Evolutionary conservation across 30 jellyfish, hydroid and myxozoan genomes (phyloP), one percentile per base, ranked within the genome.

Genomic region (Hydractinia echinata): DNA sequence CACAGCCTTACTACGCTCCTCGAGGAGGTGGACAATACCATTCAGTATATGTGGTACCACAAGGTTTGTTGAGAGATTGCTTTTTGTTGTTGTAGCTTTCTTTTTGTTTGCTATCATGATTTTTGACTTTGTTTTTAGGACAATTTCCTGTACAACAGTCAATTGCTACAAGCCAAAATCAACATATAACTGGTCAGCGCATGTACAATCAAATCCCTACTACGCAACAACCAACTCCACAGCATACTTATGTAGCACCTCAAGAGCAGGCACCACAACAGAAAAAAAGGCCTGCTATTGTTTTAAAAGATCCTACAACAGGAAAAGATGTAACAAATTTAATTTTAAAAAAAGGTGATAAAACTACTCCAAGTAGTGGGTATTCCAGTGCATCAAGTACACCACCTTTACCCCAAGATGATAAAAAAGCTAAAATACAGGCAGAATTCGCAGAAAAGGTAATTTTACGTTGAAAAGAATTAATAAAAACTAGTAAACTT

Each of bases 401-500:
- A 48, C 61, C 83, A 30, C 61, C 72, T 19, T 18, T 13, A 10
- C 50, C 15, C 16, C 61, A 19, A 49, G 83, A 74, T 74, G 71
- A 49, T 5, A 48, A 49, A 21, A 74, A 49, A 74, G 83, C 83
- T 4, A 54, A 74, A 74, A 18, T 74, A 11, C 61, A 74, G n/a
- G 83, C 83, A 49, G 14, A 66, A 4, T 74, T 74, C 53, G 83
- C 83, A 9, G 83, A 66, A 48, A 66, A 74, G 83, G 83, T 74
- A 64, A 6, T 44, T 64, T 64, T 7, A n/a, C 1, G 19, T 64
- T 64, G 74, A 64, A 30, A 30, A 30, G 44, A 30, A 30, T 30
- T 30, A 30, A 1, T 30, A 30, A 30, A 30, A 30, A 30, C 44
- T 30, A 2, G 44, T 30, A 30, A 30, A 30, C 2, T 30, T 30